These are phyloP conservation scores for Apodemia zela DNA, from an alignment of 2,888 invertebrate species.

Conservation along the genomic window DNA sequence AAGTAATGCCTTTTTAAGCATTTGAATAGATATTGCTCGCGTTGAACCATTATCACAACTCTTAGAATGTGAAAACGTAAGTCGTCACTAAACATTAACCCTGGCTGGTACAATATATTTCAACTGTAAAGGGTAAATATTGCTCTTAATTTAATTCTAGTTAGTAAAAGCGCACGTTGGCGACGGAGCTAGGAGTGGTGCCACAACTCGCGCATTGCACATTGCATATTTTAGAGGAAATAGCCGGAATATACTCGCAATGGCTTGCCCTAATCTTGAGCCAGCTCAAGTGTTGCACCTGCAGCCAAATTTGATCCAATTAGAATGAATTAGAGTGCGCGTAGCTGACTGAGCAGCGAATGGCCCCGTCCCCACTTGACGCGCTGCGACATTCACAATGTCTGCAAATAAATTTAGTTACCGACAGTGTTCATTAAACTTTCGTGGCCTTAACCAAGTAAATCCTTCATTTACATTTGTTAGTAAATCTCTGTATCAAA, in stretches of 20 bases:
- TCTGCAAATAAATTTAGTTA: slow-evolving; percentile 70
- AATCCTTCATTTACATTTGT: slow-evolving; percentile 5
- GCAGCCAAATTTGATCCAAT: slow-evolving; percentile 80
- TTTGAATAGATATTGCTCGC: slow-evolving; percentile 38
- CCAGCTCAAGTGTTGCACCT: slow-evolving; percentile 78
- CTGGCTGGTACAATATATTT: slow-evolving; percentile 72
- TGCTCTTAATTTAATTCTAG: slow-evolving; percentile 78
- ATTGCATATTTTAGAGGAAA: slow-evolving; percentile 73
- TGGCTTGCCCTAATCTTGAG: slow-evolving; percentile 77
- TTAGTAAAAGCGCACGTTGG: slow-evolving; percentile 57
- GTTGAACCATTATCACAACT: slow-evolving; percentile 36
- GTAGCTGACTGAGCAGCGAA: slow-evolving; percentile 75
- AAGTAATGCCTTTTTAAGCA: slow-evolving; percentile 22
- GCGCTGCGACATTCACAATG: slow-evolving; percentile 63
- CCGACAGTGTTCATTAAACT: slow-evolving; percentile 65
- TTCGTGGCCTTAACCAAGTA: slow-evolving; percentile 55
- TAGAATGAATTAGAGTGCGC: slow-evolving; percentile 77
- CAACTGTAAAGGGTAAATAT: slow-evolving; percentile 70
- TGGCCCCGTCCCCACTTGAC: slow-evolving; percentile 77
- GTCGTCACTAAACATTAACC: slow-evolving; percentile 64
- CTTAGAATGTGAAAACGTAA: slow-evolving; percentile 65
- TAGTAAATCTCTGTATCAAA: slow-evolving; percentile 10
- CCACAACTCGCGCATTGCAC: slow-evolving; percentile 69
- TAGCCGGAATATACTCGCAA: slow-evolving; percentile 68
- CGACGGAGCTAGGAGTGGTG: slow-evolving; percentile 50